Percentiles rank a stretch among this genome's conserved stretches.
These are phyloP conservation scores for Scaptomyza hsui DNA, from an alignment of 1,140 invertebrate species.

Conservation along the genomic window DNA sequence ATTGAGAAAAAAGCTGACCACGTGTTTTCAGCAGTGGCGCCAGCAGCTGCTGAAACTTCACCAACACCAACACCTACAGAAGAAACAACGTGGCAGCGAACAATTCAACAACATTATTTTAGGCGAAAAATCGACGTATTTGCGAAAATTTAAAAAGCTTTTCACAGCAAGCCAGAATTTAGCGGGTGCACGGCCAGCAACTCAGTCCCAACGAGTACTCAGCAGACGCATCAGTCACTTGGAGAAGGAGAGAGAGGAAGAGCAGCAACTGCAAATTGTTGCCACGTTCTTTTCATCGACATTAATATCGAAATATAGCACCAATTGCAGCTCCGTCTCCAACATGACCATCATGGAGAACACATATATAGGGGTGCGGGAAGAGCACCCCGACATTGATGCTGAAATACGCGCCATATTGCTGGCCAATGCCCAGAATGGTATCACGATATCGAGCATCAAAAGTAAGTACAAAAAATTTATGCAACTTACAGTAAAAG, in stretches of 20 bases:
- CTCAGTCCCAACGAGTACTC: conserved; percentile 7
- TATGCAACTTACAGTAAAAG: too few species aligned
- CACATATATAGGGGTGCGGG: conserved; percentile 60
- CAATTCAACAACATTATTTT: conserved; percentile 44
- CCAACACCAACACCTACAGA: conserved; percentile 18
- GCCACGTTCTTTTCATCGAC: conserved; percentile 70
- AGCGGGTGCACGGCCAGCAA: conserved; percentile 11
- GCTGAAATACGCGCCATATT: conserved; percentile 74
- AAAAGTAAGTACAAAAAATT: conserved; percentile 59
- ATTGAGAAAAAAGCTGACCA: conserved; percentile 68
- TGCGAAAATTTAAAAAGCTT: conserved; percentile 52
- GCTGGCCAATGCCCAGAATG: conserved; percentile 74
- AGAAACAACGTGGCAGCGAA: conserved; percentile 30
- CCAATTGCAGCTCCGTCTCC: conserved; percentile 19
- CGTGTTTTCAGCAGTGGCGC: conserved; percentile 72
- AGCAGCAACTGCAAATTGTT: conserved; percentile 57
- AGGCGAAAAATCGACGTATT: conserved; percentile 39
- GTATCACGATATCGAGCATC: conserved; percentile 77
- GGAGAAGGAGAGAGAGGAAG: conserved; percentile 1
- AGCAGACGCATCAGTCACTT: conserved; percentile 6
- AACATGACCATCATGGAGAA: conserved; percentile 72
- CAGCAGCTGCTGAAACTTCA: conserved; percentile 45
- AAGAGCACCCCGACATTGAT: conserved; percentile 76
- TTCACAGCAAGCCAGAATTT: conserved; percentile 35
- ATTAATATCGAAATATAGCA: conserved; percentile 42